Conservation (phyloP, 2,888 invertebrate genomes). For the Xestia rhomboidea region DNA sequence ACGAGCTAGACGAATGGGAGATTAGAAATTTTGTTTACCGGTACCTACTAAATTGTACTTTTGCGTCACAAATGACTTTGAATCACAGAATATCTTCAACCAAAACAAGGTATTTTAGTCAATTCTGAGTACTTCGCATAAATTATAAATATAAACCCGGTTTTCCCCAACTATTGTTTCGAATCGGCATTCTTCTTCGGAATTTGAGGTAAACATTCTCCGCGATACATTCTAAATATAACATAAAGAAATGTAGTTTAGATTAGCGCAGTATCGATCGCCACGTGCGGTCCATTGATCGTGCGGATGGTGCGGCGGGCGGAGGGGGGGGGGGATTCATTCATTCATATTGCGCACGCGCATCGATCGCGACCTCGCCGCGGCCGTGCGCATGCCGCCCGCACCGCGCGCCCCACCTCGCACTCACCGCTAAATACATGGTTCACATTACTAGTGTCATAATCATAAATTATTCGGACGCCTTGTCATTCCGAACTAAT, state of each 20-base stretch:
- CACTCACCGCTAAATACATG: slow-evolving; percentile 75
- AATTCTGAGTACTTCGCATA: slow-evolving; percentile 17
- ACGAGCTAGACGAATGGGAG: slow-evolving; percentile 51
- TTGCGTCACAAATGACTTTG: neutral
- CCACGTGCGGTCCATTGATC: slow-evolving; percentile 88
- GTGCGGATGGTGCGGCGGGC: slow-evolving; percentile 74
- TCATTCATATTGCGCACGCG: slow-evolving; percentile 86
- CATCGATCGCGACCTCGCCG: slow-evolving; percentile 76
- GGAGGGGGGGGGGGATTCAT: slow-evolving; percentile 80
- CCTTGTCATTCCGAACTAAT: slow-evolving; percentile 71
- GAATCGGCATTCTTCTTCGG: slow-evolving; percentile 31
- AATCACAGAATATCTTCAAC: slow-evolving; percentile 10
- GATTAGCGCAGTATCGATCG: slow-evolving; percentile 79
- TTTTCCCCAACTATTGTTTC: slow-evolving; percentile 40
- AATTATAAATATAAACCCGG: slow-evolving; percentile 37
- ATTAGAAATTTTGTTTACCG: slow-evolving; percentile 48
- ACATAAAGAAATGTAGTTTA: slow-evolving; percentile 59
- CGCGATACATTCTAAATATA: slow-evolving; percentile 47
- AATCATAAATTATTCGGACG: slow-evolving; percentile 78
- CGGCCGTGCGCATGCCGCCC: slow-evolving; percentile 69
- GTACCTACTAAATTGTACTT: slow-evolving; percentile 11
- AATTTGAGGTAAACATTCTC: slow-evolving; percentile 39
- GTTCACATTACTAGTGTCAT: slow-evolving; percentile 76
- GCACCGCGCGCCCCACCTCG: slow-evolving; percentile 63
- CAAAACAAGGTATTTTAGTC: slow-evolving; percentile 26